Conservation (phyloP, 1,140 invertebrate species). For the Papilio dardanus region DNA sequence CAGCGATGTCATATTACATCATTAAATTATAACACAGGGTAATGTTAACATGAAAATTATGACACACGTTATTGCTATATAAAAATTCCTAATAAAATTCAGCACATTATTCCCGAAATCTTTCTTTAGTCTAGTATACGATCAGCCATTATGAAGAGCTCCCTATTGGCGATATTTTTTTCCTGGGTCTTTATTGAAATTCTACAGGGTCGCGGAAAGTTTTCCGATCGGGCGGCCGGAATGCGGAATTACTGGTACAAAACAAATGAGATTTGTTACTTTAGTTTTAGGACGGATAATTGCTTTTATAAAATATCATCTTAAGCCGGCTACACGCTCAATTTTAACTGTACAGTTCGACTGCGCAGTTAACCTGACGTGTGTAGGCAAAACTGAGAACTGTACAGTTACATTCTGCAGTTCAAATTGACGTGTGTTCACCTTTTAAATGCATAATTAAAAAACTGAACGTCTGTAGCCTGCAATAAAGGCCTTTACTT, state of each 20-base stretch:
- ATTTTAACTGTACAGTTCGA: too few relatives aligned
- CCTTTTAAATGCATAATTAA: too few relatives aligned
- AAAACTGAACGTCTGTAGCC: too few relatives aligned
- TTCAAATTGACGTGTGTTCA: too few relatives aligned
- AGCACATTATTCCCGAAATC: constrained; percentile 59
- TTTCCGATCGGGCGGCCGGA: constrained; percentile 54
- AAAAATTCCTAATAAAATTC: constrained; percentile 70
- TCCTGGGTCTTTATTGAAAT: constrained; percentile 74
- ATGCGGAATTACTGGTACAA: constrained; percentile 45
- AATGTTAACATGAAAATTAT: constrained; percentile 53
- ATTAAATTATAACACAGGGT: not conserved
- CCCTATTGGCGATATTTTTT: constrained; percentile 65
- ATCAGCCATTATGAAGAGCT: constrained; percentile 49
- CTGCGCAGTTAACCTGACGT: too few relatives aligned
- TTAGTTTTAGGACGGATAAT: constrained; percentile 10
- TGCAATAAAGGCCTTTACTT: not conserved
- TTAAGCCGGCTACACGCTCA: too few relatives aligned
- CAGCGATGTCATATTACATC: not conserved
- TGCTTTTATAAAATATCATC: not conserved
- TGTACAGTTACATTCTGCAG: too few relatives aligned
- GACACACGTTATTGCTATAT: constrained; percentile 64
- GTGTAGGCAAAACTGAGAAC: too few relatives aligned
- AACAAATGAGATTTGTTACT: constrained; percentile 45
- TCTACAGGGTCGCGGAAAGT: constrained; percentile 60
- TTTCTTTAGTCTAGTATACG: constrained; percentile 53